Evolutionary conservation across 2,113 vertebrate species (phyloP).

Genomic region (Vulpes vulpes): DNA sequence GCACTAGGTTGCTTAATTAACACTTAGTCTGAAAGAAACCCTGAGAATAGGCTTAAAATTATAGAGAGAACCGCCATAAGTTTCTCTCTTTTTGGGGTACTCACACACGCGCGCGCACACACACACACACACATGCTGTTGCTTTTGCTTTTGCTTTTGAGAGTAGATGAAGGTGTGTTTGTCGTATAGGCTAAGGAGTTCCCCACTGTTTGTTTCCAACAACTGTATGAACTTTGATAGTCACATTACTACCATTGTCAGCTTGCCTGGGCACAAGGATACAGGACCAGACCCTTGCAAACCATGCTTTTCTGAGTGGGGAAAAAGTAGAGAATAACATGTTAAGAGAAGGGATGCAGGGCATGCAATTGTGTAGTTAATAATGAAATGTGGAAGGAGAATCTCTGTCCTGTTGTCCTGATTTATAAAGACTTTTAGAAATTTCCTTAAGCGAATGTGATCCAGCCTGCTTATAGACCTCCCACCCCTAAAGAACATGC

Average conservation of each 20-base stretch:
- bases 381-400: neutral
- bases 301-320: fast-evolving
- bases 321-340: neutral
- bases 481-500: neutral
- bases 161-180: neutral
- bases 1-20: neutral
- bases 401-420: neutral
- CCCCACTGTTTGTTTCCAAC: neutral
- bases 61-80: neutral
- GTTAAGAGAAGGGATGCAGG: neutral
- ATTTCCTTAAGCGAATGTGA: neutral
- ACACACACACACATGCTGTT: neutral
- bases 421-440: neutral
- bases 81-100: neutral
- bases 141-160: neutral
- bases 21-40: neutral
- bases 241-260: neutral
- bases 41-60: neutral
- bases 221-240: neutral
- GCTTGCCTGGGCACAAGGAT: neutral
- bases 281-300: neutral
- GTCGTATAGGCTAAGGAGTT: neutral
- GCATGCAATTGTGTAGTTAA: neutral
- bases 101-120: neutral
- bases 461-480: neutral